Conservation (phyloP, 2,113 vertebrate genomes). For the Amblyornis subalaris region DNA sequence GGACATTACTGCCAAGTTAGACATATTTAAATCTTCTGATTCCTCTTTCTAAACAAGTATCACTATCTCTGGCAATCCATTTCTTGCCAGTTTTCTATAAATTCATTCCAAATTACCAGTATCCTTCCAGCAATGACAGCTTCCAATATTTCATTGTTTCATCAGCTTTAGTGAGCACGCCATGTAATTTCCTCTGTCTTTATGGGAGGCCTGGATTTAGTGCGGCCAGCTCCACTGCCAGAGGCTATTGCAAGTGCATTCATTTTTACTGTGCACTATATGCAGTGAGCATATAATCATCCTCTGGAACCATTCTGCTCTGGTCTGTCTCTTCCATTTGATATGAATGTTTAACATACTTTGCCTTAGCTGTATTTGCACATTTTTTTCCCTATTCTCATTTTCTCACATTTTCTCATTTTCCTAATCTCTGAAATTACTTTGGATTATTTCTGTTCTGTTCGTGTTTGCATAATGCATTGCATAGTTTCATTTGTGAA, state of each 20-base stretch:
- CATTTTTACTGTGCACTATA: not conserved
- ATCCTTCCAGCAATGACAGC: not conserved
- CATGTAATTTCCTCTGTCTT: conserved; percentile 24
- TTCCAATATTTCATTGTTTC: conserved; percentile 25
- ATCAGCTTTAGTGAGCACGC: not conserved
- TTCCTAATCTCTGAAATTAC: not conserved
- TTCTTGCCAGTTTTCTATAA: conserved; percentile 29
- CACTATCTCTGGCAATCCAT: not conserved
- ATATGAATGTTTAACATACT: not conserved
- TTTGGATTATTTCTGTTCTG: not conserved
- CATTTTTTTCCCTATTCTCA: not conserved
- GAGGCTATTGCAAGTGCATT: not conserved
- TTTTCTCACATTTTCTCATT: not conserved
- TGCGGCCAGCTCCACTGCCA: not conserved
- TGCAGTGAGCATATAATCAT: not conserved
- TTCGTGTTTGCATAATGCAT: not conserved
- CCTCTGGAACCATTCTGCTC: not conserved
- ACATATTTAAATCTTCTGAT: conserved; percentile 11
- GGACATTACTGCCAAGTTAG: not conserved
- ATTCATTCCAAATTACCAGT: conserved; percentile 7
- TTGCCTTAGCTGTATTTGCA: not conserved
- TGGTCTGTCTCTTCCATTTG: not conserved
- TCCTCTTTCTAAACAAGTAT: not conserved
- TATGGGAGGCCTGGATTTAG: not conserved
- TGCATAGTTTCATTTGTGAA: not conserved